These are phyloP conservation scores for Otus sunia DNA, from an alignment of 2,113 vertebrate species.

Conservation along the genomic window DNA sequence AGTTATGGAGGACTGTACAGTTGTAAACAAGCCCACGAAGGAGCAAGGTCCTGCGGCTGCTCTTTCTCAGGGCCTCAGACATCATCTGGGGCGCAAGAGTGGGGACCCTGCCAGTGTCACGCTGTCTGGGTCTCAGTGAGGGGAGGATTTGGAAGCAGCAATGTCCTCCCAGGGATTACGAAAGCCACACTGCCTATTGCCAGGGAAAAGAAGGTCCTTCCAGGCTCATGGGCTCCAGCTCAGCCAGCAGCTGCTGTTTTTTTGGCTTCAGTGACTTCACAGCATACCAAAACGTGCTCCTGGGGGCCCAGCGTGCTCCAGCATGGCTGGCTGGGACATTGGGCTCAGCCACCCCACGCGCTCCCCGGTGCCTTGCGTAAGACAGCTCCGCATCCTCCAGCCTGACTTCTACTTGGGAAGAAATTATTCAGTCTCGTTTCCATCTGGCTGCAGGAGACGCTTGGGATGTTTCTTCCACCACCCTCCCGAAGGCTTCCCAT, in stretches of 20 bases:
- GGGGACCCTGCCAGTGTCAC: background rate
- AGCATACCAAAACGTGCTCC: background rate
- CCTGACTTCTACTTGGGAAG: background rate
- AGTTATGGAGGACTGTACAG: fast-evolving
- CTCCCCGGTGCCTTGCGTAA: background rate
- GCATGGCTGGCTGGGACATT: fast-evolving
- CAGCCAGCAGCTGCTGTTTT: background rate
- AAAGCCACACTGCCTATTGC: background rate
- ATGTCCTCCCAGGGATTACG: background rate
- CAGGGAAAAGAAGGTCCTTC: background rate
- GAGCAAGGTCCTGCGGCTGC: background rate
- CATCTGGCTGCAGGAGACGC: background rate
- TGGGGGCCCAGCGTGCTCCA: background rate
- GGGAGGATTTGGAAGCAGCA: background rate
- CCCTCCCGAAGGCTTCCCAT: background rate
- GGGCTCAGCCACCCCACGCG: background rate
- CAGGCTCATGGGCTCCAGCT: background rate
- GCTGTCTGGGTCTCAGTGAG: fast-evolving
- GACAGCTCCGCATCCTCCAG: background rate
- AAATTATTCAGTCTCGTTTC: background rate
- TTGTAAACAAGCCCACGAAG: background rate
- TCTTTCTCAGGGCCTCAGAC: background rate
- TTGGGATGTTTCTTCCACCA: background rate
- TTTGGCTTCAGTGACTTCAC: background rate
- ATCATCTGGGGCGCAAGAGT: background rate